Evolutionary conservation across 1,140 invertebrate genomes (phyloP), one percentile per base, ranked within the genome.

Genomic region (Nylanderia fulva): DNA sequence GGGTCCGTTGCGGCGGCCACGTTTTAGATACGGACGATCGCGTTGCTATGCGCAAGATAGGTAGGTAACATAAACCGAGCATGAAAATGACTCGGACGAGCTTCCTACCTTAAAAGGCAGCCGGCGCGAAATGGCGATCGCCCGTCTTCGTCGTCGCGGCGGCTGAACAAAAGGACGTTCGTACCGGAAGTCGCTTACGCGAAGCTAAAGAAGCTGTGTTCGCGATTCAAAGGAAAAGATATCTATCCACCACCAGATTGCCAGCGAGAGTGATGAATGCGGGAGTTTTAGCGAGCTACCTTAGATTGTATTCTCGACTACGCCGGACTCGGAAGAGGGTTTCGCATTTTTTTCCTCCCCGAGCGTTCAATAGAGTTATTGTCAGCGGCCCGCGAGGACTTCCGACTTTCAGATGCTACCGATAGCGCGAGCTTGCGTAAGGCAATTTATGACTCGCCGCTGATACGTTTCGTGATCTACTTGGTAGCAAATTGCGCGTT

Each of bases 1-100:
- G 71, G 42, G 21, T 76, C n/a, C 71, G 80, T 76, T 76, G 42
- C 52, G n/a, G 54, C 56, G 18, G 71, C n/a, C n/a, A n/a, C 29
- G 54, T 72, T 71, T 69, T 33, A 76, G 80, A 85, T 68, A 61
- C 45, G 54, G 54, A 1, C 56, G 76, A 85, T 58, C 77, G 64
- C 60, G 60, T 64, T 45, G 77, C 58, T 63, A 54, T 69, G 79
- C 48, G 45, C 9, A 27, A 33, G 24, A 66, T 33, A 45, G 11
- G 45, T 42, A 80, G 76, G 45, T 58, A 39, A 71, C 56, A 54
- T 64, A 74, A 89, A 85, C 69, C 84, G 84, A 80, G 87, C 90
- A 85, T 85, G 88, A 91, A 90, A 91, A 89, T 86, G 77, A 76
- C 82, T 36, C 66, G 66, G 54, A 27, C 39, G 15, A 36, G 39